Percentiles rank a stretch among this genome's conserved stretches.
Conservation (phyloP, 2,797 vertebrate genomes). For the Crocidura indochinensis region DNA sequence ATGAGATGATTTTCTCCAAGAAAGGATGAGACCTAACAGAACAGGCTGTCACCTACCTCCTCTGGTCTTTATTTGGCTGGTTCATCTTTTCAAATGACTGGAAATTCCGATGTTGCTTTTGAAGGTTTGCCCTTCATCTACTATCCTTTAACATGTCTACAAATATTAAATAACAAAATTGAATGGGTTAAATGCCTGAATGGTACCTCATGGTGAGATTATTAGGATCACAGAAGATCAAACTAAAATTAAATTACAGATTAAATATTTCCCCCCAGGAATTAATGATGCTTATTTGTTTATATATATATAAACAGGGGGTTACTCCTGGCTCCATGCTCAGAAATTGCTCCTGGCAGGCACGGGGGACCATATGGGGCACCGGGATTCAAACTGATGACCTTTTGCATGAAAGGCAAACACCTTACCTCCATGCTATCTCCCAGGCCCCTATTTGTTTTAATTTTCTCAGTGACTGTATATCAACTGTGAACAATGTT, state of each 20-base stretch:
- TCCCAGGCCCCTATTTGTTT: too few species aligned
- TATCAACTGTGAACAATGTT: neutral
- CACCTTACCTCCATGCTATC: too few species aligned
- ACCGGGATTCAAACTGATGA: too few species aligned
- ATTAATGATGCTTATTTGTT: neutral
- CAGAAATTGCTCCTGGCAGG: too few species aligned
- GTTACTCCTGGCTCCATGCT: too few species aligned
- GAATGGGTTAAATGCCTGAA: slow-evolving; percentile 16
- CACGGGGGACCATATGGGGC: too few species aligned
- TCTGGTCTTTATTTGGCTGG: accelerated
- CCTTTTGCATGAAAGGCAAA: too few species aligned
- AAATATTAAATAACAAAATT: neutral
- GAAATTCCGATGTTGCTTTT: neutral
- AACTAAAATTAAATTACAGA: too few species aligned
- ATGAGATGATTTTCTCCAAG: neutral
- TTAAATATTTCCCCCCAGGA: neutral
- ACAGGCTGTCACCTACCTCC: too few species aligned
- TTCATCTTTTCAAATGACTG: neutral
- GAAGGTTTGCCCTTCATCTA: neutral
- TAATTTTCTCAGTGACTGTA: neutral
- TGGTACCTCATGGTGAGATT: neutral
- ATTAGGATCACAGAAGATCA: neutral
- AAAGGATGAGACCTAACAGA: neutral
- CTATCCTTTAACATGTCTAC: slow-evolving; percentile 12
- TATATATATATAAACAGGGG: too few species aligned